These are phyloP conservation scores for Dicycla oo DNA, from an alignment of 2,888 invertebrate species.

Conservation along the genomic window DNA sequence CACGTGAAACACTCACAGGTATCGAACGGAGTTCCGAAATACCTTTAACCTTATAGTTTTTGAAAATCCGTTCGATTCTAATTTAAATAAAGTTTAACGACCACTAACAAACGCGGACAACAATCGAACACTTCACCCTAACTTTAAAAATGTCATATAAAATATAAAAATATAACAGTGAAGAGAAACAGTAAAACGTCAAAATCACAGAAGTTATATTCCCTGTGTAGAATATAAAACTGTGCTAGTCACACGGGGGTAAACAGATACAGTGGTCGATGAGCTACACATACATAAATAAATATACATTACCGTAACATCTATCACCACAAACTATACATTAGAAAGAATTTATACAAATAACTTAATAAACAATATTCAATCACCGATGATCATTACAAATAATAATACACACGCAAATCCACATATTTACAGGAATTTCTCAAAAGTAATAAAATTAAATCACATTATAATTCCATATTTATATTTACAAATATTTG, in stretches of 20 bases:
- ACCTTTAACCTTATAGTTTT: conserved; percentile 2
- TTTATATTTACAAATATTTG: conserved; percentile 83
- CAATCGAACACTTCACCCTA: conserved; percentile 47
- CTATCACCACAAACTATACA: conserved; percentile 85
- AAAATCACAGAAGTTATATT: conserved; percentile 73
- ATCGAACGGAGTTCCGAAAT: conserved; percentile 18
- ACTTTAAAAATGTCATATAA: conserved; percentile 63
- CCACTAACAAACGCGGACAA: conserved; percentile 15
- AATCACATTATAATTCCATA: conserved; percentile 80
- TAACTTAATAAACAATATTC: conserved; percentile 80
- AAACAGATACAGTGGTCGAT: conserved; percentile 67
- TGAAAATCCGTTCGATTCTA: conserved; percentile 20
- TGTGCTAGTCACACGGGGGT: conserved; percentile 70
- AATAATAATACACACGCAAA: conserved; percentile 82
- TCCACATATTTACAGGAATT: conserved; percentile 87
- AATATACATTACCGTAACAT: conserved; percentile 78
- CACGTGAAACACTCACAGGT: conserved; percentile 26
- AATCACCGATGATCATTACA: conserved; percentile 75
- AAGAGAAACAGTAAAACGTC: conserved; percentile 66
- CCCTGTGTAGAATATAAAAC: conserved; percentile 73
- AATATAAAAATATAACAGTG: conserved; percentile 55
- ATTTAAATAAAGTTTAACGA: conserved; percentile 24
- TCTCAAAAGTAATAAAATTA: conserved; percentile 75
- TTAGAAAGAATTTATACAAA: conserved; percentile 84
- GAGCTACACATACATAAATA: conserved; percentile 77